phyloP scores from a whole-genome alignment of 2,888 invertebrate species.

The Hedya salicella region DNA sequence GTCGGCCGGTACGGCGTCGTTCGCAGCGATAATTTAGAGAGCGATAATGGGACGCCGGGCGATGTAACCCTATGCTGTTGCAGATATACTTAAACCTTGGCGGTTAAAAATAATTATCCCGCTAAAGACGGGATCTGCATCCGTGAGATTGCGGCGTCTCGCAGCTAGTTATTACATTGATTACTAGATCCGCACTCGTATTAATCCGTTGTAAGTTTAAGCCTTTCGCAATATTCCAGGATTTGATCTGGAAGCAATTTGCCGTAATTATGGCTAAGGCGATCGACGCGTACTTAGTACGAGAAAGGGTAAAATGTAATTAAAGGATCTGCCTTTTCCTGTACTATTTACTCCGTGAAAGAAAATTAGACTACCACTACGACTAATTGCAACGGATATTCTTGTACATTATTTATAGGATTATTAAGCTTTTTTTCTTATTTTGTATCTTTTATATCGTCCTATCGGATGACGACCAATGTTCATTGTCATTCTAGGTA shows the following conservation, averaged over 20 bases:
- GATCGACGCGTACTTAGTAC: constrained; percentile 10
- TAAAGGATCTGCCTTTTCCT: neutral
- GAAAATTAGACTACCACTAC: no score
- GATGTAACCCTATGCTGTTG: constrained; percentile 50
- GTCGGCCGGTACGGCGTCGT: constrained; percentile 32
- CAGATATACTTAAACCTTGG: constrained; percentile 58
- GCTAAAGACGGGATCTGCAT: constrained; percentile 61
- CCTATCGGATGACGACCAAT: no score
- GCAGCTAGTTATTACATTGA: constrained; percentile 38
- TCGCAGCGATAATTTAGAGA: constrained; percentile 16
- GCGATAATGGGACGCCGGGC: constrained; percentile 46
- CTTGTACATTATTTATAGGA: no score
- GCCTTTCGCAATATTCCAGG: constrained; percentile 37
- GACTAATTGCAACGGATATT: constrained; percentile 8
- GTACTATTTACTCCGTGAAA: constrained; percentile 13
- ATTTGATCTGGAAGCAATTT: constrained; percentile 36
- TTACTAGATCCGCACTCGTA: constrained; percentile 31
- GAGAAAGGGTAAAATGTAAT: constrained; percentile 23
- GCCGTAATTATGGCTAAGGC: constrained; percentile 31
- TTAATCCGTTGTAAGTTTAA: constrained; percentile 39
- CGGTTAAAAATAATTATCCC: constrained; percentile 76
- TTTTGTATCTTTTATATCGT: no score
- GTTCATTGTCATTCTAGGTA: no score
- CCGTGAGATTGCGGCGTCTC: constrained; percentile 51
- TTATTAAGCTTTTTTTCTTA: no score